phyloP scores from a whole-genome alignment of 2,797 vertebrate genomes.

The Prionace glauca region DNA sequence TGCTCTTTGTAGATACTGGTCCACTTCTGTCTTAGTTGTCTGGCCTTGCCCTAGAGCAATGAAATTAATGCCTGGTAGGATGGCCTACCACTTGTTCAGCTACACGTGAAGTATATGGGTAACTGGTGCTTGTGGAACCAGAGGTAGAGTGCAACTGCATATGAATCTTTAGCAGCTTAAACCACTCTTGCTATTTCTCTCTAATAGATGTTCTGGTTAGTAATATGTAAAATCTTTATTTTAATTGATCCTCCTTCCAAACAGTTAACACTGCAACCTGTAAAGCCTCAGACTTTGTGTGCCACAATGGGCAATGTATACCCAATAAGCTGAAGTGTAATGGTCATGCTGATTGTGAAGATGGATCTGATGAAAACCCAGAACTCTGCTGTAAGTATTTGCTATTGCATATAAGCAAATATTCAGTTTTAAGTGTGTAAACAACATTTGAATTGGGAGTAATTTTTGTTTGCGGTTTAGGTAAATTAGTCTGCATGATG shows the following conservation, averaged over 20 bases:
- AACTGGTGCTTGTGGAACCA: not conserved
- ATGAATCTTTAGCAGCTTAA: not conserved
- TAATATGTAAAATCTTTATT: not conserved
- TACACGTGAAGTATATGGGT: too few relatives aligned
- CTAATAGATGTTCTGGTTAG: not conserved
- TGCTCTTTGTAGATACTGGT: too few relatives aligned
- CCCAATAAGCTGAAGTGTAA: conserved; percentile 92
- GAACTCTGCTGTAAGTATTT: conserved; percentile 87
- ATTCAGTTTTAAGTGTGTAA: too few relatives aligned
- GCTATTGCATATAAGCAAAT: not conserved
- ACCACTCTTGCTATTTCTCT: not conserved
- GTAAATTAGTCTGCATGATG: not conserved
- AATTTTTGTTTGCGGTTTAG: not conserved
- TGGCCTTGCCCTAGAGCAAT: not conserved
- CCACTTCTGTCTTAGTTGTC: not conserved
- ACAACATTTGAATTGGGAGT: not conserved
- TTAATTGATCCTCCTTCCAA: not conserved
- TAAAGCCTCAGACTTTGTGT: conserved; percentile 77
- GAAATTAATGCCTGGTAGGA: not conserved
- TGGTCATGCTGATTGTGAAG: conserved; percentile 89
- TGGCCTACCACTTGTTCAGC: not conserved
- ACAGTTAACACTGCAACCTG: conserved; percentile 56
- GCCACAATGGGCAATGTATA: conserved; percentile 82
- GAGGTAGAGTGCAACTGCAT: not conserved
- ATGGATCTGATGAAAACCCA: conserved; percentile 80